Evolutionary conservation across 2,888 invertebrate genomes (phyloP).

Genomic region (Eilema depressum): DNA sequence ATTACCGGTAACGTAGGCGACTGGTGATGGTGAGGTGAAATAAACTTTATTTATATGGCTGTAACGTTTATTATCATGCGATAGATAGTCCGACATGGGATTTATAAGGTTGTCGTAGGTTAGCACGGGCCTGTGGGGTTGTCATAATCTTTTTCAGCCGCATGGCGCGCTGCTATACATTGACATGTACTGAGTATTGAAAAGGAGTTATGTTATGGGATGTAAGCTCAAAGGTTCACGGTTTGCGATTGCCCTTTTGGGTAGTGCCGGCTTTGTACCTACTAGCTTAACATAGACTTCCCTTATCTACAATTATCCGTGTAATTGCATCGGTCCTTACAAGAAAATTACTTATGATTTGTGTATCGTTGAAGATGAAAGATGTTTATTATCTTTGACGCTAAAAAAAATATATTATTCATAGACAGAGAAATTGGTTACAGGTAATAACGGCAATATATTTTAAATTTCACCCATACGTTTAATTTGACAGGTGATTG

Average conservation of each 20-base stretch:
- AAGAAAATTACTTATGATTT: constrained; percentile 40
- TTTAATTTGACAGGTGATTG: constrained; percentile 69
- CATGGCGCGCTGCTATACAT: constrained; percentile 76
- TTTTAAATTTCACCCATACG: constrained; percentile 57
- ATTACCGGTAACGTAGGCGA: constrained; percentile 78
- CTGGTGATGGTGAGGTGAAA: constrained; percentile 56
- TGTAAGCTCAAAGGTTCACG: constrained; percentile 58
- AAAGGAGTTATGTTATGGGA: constrained; percentile 72
- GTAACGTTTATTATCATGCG: constrained; percentile 66
- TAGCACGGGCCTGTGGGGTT: constrained; percentile 73
- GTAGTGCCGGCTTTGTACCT: constrained; percentile 25
- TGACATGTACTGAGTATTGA: constrained; percentile 74
- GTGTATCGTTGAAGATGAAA: constrained; percentile 38
- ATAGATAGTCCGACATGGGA: constrained; percentile 61
- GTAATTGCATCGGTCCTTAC: constrained; percentile 26
- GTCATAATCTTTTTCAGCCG: constrained; percentile 86
- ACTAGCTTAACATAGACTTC: constrained; percentile 6
- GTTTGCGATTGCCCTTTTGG: constrained; percentile 38
- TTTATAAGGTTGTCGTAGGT: constrained; percentile 76
- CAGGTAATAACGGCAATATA: constrained; percentile 41
- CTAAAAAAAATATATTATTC: constrained; percentile 36
- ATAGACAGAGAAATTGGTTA: constrained; percentile 40
- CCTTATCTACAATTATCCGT: constrained; percentile 6
- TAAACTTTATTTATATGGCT: constrained; percentile 59
- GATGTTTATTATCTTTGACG: constrained; percentile 36